Evolutionary conservation across 2,113 vertebrate species (phyloP).

Genomic region (Hyperopisus bebe): DNA sequence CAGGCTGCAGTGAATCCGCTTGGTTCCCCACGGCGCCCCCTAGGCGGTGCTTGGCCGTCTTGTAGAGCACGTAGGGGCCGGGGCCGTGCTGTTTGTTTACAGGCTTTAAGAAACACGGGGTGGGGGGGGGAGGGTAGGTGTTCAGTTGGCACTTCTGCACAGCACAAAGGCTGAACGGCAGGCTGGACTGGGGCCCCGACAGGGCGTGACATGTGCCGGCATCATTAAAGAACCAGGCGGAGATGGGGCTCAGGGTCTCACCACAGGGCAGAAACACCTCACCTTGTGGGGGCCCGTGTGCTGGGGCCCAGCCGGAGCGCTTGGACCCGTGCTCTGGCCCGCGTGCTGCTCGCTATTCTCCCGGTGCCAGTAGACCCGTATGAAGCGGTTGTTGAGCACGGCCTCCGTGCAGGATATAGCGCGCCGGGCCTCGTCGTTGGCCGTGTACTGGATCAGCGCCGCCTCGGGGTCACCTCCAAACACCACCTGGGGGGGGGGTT

Average conservation of each 20-base stretch:
- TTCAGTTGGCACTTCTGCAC: not conserved
- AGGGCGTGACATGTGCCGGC: not conserved
- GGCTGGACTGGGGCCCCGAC: not conserved
- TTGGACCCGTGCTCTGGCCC: constrained; percentile 43
- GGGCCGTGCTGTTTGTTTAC: constrained; percentile 73
- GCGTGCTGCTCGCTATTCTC: constrained; percentile 62
- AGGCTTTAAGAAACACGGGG: constrained; percentile 57
- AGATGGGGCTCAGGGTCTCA: not conserved
- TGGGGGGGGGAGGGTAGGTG: constrained; percentile 35
- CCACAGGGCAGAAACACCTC: not conserved
- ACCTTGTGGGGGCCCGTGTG: constrained; percentile 60
- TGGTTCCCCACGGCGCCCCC: constrained; percentile 51
- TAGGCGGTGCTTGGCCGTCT: constrained; percentile 75
- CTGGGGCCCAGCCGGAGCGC: constrained; percentile 28
- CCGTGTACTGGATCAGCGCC: constrained; percentile 89
- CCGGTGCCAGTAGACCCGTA: constrained; percentile 89
- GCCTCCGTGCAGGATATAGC: constrained; percentile 93
- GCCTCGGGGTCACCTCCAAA: constrained; percentile 92
- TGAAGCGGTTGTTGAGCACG: constrained; percentile 93
- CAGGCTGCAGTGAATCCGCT: constrained; percentile 49
- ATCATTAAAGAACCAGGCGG: not conserved
- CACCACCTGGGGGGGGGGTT: constrained; percentile 70
- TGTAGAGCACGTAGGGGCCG: constrained; percentile 86
- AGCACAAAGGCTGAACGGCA: not conserved
- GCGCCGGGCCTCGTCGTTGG: constrained; percentile 87